Percentiles rank a stretch among this genome's conserved stretches.
phyloP scores from a whole-genome alignment of 2,888 invertebrate species.

The Cyrtodaria siliqua region DNA sequence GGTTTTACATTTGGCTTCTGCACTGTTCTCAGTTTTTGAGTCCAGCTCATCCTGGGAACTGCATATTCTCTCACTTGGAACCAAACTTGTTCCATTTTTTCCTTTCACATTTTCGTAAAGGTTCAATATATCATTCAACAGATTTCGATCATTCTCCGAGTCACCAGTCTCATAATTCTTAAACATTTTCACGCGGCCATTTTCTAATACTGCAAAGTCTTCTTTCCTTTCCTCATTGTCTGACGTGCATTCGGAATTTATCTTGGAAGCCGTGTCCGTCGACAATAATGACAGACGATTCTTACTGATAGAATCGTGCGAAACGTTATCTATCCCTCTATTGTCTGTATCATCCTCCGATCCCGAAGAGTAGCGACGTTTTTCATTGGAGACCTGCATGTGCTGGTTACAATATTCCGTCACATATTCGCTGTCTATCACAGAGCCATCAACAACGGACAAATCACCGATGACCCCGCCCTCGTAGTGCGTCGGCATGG shows the following conservation, averaged over 20 bases:
- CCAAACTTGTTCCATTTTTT: not conserved
- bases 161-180: conserved; percentile 13
- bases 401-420: conserved; percentile 79
- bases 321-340: conserved; percentile 46
- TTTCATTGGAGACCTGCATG: conserved; percentile 68
- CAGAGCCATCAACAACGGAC: conserved; percentile 82
- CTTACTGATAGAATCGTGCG: conserved; percentile 54
- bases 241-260: conserved; percentile 67
- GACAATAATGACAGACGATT: conserved; percentile 76
- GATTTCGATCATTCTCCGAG: conserved; percentile 65
- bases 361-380: conserved; percentile 71
- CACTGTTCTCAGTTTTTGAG: conserved; percentile 2
- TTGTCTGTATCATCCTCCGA: conserved; percentile 67
- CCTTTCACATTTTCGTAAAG: conserved; percentile 39
- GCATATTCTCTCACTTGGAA: conserved; percentile 8
- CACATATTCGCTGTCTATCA: conserved; percentile 82
- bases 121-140: conserved; percentile 61
- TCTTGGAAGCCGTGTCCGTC: conserved; percentile 70
- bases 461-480: conserved; percentile 75
- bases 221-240: conserved; percentile 55
- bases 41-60: conserved; percentile 28
- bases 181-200: conserved; percentile 28
- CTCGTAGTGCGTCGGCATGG: conserved; percentile 60
- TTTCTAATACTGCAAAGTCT: conserved; percentile 53
- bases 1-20: conserved; percentile 25